Conservation (phyloP, 2,888 invertebrate genomes). For the Heliconius aoede region DNA sequence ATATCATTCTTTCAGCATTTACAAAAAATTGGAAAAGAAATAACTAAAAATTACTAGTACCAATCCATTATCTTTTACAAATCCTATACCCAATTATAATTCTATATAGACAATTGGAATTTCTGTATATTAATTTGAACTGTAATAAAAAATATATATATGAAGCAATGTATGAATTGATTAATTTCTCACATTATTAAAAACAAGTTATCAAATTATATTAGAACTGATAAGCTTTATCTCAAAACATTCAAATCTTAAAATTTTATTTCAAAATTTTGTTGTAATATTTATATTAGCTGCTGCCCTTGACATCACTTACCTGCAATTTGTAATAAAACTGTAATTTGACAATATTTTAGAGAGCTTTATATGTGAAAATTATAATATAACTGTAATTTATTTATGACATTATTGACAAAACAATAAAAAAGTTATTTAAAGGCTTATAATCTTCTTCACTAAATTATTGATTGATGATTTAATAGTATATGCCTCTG, state of each 20-base stretch:
- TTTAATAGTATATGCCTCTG: too few species aligned
- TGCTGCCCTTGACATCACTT: conserved; percentile 14
- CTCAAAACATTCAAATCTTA: conserved; percentile 19
- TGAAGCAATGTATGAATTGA: conserved; percentile 4
- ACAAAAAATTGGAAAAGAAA: neutral
- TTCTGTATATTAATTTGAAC: neutral
- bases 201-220: conserved; percentile 18
- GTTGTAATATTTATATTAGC: conserved; percentile 12
- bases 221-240: conserved; percentile 16
- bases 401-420: too few species aligned
- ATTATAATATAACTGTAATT: neutral
- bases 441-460: neutral
- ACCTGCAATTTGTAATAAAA: conserved; percentile 9
- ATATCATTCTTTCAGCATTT: neutral
- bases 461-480: neutral
- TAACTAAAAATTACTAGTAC: neutral
- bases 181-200: conserved; percentile 13
- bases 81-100: neutral
- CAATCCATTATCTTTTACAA: neutral
- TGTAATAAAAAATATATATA: neutral
- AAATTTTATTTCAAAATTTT: conserved; percentile 5
- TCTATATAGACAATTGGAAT: neutral
- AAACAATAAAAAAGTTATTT: too few species aligned
- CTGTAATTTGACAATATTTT: conserved; percentile 1
- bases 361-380: neutral